Evolutionary conservation across 2,797 vertebrate species (phyloP), one percentile per base, ranked within the genome.

Genomic region (Nannoperca obscura): DNA sequence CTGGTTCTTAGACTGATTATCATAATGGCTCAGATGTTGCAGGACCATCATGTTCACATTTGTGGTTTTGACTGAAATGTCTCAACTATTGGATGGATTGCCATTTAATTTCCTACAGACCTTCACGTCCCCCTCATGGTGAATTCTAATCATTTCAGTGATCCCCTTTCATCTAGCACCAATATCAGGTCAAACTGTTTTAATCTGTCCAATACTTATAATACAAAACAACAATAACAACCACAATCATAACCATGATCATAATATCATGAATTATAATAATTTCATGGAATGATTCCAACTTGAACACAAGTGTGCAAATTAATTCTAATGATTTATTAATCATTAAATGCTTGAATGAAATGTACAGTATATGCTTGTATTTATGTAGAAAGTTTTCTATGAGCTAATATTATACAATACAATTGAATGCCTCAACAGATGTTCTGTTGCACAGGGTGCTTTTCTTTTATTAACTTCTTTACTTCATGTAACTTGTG

Each of bases 391-490:
- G 7, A 63, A 53, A 61, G 19, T 59, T 30, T 22, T 27, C 24
- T 27, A 27, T 27, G 24, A 27, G 24, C 24, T 27, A 27, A 27
- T 27, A 27, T 27, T 27, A 27, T 27, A 27, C 24, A 27, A 72
- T 59, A 17, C 9, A 60, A 17, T 5, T 30, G 9, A 36, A 36
- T 10, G 4, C 12, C 46, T 70, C 19, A 46, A 59, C 10, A 53
- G 14, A 71, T 55, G 11, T 71, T 30, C 59, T 72, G 20, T 19
- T 24, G 5, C 19, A 5, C 22, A 11, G 40, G 5, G 7, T 24
- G 2, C n/a, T 63, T 69, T 54, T 20, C 8, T 64, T 80, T 78
- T 46, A 67, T 30, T 32, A 55, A 9, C 6, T 17, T 74, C 13
- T 38, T 40, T 9, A 19, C 64, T 62, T 59, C 3, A 9, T 63